These are phyloP conservation scores for Limonius californicus DNA, from an alignment of 1,140 invertebrate species.

Conservation along the genomic window DNA sequence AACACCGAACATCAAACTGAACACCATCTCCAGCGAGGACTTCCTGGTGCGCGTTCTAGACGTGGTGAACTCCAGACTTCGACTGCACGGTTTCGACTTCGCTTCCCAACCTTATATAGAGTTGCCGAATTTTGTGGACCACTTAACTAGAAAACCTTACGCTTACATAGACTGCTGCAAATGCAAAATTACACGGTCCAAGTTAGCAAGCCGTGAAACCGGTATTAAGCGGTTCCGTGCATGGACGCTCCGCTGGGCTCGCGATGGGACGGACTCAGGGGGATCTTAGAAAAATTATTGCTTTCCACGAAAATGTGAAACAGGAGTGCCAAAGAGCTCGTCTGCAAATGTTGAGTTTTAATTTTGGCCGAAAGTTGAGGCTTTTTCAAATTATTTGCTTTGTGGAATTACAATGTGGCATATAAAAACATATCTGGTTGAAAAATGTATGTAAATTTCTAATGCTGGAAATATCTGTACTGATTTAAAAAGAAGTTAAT, in stretches of 20 bases:
- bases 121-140: conserved; percentile 46
- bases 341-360: too few relatives aligned
- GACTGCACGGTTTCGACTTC: conserved; percentile 24
- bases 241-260: conserved; percentile 40
- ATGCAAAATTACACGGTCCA: conserved; percentile 47
- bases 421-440: too few relatives aligned
- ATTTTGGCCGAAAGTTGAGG: too few relatives aligned
- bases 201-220: conserved; percentile 46
- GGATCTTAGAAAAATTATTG: conserved; percentile 11
- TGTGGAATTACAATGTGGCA: too few relatives aligned
- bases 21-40: too few relatives aligned
- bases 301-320: too few relatives aligned
- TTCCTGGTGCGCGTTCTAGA: conserved; percentile 8
- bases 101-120: conserved; percentile 40
- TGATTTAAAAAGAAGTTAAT: too few relatives aligned
- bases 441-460: too few relatives aligned
- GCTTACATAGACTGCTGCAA: conserved; percentile 38
- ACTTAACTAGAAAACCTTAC: conserved; percentile 47
- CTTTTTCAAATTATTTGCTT: too few relatives aligned
- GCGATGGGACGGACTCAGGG: conserved; percentile 3
- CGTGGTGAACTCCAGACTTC: conserved; percentile 21
- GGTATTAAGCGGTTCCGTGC: conserved; percentile 43
- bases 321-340: too few relatives aligned
- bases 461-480: too few relatives aligned
- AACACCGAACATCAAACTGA: too few relatives aligned